phyloP scores from a whole-genome alignment of 2,888 invertebrate species.

The Portevinia maculata region DNA sequence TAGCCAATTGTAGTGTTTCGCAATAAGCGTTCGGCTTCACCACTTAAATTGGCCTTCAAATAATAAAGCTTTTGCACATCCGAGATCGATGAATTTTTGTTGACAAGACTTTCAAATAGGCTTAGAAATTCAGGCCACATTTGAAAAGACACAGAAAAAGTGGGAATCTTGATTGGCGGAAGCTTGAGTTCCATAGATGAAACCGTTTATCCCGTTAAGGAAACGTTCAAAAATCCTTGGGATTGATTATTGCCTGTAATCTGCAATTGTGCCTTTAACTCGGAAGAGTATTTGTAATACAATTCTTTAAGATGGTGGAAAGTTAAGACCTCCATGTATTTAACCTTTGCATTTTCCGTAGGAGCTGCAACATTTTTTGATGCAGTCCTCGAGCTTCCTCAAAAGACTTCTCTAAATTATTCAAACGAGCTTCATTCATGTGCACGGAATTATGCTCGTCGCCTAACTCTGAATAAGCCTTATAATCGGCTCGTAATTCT shows the following conservation, averaged over 20 bases:
- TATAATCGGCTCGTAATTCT: neutral
- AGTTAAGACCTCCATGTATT: conserved; percentile 3
- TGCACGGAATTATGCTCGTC: neutral
- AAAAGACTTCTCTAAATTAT: too few relatives aligned
- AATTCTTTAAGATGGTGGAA: too few relatives aligned
- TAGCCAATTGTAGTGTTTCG: conserved; percentile 16
- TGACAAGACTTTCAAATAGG: too few relatives aligned
- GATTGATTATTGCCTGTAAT: too few relatives aligned
- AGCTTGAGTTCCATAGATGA: too few relatives aligned
- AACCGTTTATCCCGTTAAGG: too few relatives aligned
- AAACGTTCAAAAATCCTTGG: too few relatives aligned
- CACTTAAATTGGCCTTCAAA: neutral
- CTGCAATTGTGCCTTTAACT: too few relatives aligned
- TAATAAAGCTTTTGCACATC: conserved; percentile 18
- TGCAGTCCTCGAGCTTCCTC: neutral
- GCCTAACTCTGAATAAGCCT: neutral
- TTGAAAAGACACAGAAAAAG: conserved; percentile 15
- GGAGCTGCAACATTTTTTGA: conserved; percentile 29
- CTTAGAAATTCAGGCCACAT: too few relatives aligned
- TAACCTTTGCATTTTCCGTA: conserved; percentile 6
- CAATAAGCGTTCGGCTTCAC: neutral
- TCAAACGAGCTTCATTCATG: conserved; percentile 16
- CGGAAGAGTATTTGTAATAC: too few relatives aligned
- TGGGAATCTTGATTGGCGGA: too few relatives aligned
- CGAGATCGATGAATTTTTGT: conserved; percentile 2